These are phyloP conservation scores for Microcebus ravelobensis DNA, from an alignment of 2,113 vertebrate species.

Conservation along the genomic window DNA sequence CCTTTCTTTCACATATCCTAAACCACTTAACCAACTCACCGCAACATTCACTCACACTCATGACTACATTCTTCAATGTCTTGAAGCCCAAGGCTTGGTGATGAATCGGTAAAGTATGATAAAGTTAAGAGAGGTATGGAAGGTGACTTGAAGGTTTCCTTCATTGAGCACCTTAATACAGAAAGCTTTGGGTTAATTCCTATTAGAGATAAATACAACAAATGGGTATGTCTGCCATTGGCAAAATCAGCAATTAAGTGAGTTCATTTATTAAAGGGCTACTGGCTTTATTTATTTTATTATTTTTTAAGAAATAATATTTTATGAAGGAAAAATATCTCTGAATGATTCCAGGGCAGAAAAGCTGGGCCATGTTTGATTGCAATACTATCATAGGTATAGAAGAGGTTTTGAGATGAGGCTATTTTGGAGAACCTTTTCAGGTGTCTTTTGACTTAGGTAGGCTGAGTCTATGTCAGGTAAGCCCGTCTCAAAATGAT, in stretches of 20 bases:
- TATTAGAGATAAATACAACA: not conserved
- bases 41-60: not conserved
- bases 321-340: not conserved
- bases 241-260: not conserved
- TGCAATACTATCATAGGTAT: fast-evolving
- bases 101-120: not conserved
- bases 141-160: not conserved
- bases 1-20: not conserved
- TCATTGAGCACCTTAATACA: not conserved
- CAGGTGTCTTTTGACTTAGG: not conserved
- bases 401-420: not conserved
- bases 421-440: not conserved
- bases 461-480: not conserved
- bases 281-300: not conserved
- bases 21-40: not conserved
- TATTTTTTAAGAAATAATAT: not conserved
- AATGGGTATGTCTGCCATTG: not conserved
- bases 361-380: not conserved
- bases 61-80: not conserved
- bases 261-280: not conserved
- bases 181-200: not conserved
- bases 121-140: not conserved
- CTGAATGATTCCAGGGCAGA: not conserved
- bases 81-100: not conserved
- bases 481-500: not conserved